Percentiles rank a stretch among this genome's conserved stretches.
These are phyloP conservation scores for Cervus canadensis DNA, from an alignment of 2,113 vertebrate species.

Conservation along the genomic window DNA sequence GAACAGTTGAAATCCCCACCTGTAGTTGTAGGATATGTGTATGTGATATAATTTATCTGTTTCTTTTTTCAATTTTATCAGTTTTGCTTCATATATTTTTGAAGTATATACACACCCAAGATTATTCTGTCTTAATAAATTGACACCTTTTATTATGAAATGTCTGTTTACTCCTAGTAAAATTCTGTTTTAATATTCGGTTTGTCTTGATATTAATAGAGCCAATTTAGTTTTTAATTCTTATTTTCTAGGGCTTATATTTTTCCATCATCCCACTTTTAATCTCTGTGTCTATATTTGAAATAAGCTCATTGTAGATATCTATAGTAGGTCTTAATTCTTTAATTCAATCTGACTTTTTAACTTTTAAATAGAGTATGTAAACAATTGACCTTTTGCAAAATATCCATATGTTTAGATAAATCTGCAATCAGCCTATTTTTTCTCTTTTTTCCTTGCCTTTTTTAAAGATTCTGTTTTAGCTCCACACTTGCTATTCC, in stretches of 20 bases:
- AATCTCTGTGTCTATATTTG: background rate
- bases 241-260: background rate
- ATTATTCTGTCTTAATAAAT: background rate
- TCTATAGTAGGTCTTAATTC: background rate
- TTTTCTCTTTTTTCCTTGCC: background rate
- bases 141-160: background rate
- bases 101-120: background rate
- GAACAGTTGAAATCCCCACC: background rate
- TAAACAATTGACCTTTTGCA: background rate
- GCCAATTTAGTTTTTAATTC: background rate
- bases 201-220: background rate
- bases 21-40: background rate
- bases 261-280: background rate
- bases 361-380: background rate
- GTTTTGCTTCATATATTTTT: background rate
- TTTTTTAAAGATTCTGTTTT: background rate
- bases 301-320: background rate
- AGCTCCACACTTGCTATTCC: background rate
- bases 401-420: background rate
- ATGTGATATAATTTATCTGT: background rate
- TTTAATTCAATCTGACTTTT: background rate
- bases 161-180: background rate
- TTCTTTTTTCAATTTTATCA: background rate
- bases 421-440: background rate
- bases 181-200: background rate